Conservation (phyloP, 2,113 vertebrate genomes). For the Coturnix japonica region DNA sequence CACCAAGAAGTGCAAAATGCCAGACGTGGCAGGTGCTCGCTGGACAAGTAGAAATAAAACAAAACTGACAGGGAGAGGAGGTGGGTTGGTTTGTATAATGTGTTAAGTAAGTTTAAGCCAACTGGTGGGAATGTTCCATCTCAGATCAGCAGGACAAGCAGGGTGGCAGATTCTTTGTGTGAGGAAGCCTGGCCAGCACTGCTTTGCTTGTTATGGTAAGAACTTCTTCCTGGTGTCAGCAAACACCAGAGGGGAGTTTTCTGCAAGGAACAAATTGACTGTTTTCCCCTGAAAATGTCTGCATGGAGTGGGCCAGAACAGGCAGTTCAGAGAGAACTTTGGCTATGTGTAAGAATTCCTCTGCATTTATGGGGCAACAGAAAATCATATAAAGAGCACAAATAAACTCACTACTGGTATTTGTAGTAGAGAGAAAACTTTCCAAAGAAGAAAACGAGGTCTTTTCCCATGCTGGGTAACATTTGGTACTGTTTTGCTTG, state of each 20-base stretch:
- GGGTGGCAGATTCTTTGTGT: neutral
- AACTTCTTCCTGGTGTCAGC: neutral
- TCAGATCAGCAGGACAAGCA: neutral
- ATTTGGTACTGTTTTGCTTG: neutral
- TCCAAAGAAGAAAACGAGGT: slow-evolving; percentile 1
- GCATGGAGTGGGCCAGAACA: neutral
- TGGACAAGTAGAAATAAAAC: neutral
- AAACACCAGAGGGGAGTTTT: neutral
- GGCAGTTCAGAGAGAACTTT: neutral
- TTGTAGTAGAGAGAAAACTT: neutral
- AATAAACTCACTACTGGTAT: neutral
- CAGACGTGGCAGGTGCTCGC: neutral
- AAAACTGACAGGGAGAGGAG: neutral
- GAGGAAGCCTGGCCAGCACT: neutral
- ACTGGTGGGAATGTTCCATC: neutral
- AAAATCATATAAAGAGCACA: neutral
- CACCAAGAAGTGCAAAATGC: neutral
- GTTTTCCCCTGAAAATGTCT: slow-evolving; percentile 1
- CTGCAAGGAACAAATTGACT: neutral
- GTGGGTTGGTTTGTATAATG: neutral
- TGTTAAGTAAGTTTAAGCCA: neutral
- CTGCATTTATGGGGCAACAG: neutral
- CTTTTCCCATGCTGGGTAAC: neutral
- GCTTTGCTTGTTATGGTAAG: neutral
- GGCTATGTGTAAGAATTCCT: neutral